Conservation (phyloP, 2,113 vertebrate genomes). For the Myrmophylax atrothorax region DNA sequence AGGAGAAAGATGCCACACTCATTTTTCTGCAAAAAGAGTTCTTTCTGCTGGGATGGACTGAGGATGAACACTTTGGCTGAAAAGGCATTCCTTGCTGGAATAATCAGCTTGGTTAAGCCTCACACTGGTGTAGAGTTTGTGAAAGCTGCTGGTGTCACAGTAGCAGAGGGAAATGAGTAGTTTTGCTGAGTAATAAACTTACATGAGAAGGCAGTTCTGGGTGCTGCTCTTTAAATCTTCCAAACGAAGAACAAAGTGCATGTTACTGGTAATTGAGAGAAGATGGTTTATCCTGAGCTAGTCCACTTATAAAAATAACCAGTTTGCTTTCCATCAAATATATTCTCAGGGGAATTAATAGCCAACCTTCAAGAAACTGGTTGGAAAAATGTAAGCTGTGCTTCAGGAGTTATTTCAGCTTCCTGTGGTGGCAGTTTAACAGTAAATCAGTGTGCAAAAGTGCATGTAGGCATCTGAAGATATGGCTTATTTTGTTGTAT, state of each 20-base stretch:
- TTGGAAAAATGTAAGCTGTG: slow-evolving; percentile 70
- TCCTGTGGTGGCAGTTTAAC: background rate
- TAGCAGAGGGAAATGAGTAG: background rate
- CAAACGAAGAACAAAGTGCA: background rate
- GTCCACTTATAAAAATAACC: slow-evolving; percentile 76
- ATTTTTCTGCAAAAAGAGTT: background rate
- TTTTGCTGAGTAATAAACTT: background rate
- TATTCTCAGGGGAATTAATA: slow-evolving; percentile 79
- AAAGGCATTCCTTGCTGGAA: background rate
- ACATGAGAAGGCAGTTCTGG: background rate
- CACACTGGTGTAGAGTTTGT: background rate
- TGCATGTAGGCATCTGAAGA: background rate
- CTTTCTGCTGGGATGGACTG: background rate
- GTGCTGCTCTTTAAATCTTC: background rate
- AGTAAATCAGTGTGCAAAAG: slow-evolving; percentile 48
- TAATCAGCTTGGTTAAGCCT: background rate
- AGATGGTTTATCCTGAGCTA: slow-evolving; percentile 74
- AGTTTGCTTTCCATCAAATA: slow-evolving; percentile 79
- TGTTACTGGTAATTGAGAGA: slow-evolving; percentile 76
- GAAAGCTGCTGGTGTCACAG: background rate
- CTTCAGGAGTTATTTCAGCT: slow-evolving; percentile 64
- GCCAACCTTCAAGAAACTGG: slow-evolving; percentile 67
- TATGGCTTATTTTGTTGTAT: background rate
- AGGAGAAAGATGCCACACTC: background rate
- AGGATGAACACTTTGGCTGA: background rate